Evolutionary conservation across 1,140 invertebrate species (phyloP).

Genomic region (Trypoxylus dichotomus): DNA sequence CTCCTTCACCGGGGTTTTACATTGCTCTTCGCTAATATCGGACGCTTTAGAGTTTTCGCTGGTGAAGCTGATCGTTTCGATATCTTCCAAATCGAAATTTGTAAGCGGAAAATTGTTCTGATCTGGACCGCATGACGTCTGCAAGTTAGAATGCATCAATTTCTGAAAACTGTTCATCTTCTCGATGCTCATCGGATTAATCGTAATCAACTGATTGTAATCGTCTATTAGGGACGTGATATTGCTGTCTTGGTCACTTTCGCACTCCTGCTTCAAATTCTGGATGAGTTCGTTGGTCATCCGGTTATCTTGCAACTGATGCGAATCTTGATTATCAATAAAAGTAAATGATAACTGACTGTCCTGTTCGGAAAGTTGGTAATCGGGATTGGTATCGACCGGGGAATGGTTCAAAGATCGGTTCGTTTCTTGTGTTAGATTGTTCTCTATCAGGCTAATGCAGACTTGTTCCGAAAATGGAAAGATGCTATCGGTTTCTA

Average conservation of each 20-base stretch:
- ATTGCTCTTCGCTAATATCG: not conserved
- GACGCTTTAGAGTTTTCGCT: not conserved
- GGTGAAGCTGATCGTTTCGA: not conserved
- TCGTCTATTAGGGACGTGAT: not conserved
- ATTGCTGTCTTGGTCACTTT: not conserved
- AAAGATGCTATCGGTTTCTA: not conserved
- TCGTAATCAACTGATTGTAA: not conserved
- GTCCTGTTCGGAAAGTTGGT: not conserved
- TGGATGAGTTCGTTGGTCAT: not conserved
- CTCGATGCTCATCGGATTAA: not conserved
- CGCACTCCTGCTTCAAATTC: not conserved
- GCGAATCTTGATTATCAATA: not conserved
- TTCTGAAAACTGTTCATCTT: not conserved
- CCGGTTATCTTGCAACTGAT: not conserved
- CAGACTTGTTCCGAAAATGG: slow-evolving; percentile 2
- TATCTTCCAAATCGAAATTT: not conserved
- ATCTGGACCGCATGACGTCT: not conserved
- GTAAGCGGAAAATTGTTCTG: not conserved
- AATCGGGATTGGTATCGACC: not conserved
- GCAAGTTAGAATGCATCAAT: slow-evolving; percentile 4
- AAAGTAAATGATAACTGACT: not conserved
- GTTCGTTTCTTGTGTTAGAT: not conserved
- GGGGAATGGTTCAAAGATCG: not conserved
- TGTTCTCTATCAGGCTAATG: not conserved
- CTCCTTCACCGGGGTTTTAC: not conserved